phyloP scores from a whole-genome alignment of 2,113 vertebrate genomes.

The Todiramphus chloris region DNA sequence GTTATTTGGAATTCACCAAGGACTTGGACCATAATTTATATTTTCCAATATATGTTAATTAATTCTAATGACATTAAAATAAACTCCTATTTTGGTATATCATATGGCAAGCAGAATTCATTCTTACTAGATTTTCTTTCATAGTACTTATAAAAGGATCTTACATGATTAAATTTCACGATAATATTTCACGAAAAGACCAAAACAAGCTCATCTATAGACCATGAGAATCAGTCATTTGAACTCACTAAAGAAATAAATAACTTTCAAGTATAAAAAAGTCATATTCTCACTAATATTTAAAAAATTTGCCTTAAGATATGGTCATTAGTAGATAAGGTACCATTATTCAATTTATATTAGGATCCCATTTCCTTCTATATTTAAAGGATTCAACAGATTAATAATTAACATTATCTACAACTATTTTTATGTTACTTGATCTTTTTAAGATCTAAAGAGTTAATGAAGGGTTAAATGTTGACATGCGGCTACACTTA shows the following conservation, averaged over 20 bases:
- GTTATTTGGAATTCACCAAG: conserved; percentile 30
- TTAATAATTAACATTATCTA: neutral
- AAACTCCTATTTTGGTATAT: conserved; percentile 22
- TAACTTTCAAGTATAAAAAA: neutral
- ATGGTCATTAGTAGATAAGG: neutral
- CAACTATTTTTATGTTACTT: neutral
- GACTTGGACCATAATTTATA: neutral
- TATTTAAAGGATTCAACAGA: neutral
- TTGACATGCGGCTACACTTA: neutral
- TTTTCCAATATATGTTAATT: conserved; percentile 60
- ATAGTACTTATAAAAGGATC: neutral
- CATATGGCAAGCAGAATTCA: neutral
- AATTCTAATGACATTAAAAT: conserved; percentile 58
- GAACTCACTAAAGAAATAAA: neutral
- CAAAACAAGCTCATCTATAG: neutral
- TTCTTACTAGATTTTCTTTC: neutral
- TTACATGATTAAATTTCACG: neutral
- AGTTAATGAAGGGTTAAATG: neutral
- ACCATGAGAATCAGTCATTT: neutral
- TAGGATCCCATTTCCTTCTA: neutral
- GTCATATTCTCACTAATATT: neutral
- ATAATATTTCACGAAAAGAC: neutral
- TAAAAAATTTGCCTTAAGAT: neutral
- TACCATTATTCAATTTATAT: neutral
- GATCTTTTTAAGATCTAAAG: neutral